Base-by-base conservation (phyloP, 1,140 invertebrate genomes). In the Diuraphis noxia region DNA sequence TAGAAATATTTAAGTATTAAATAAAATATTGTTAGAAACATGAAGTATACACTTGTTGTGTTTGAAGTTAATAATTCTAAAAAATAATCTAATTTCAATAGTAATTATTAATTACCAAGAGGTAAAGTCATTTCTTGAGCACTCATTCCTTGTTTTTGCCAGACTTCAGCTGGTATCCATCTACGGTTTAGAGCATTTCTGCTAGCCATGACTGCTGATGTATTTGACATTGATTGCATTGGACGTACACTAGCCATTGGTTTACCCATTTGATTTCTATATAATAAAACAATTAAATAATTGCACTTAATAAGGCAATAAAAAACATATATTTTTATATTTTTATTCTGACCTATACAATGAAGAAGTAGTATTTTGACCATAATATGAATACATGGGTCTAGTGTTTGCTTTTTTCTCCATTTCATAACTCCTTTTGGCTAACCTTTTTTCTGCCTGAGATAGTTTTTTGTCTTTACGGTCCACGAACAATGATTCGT, bases 401-500 rank as follows among this genome's bases (percentile, higher is more conserved):
- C 92, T 56, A 4, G 85, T 92, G 43, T 85, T 96, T 2, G 98
- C 97, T 94, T 98, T 97, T 94, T 99, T 99, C 93, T 99, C 98
- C 92, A 98, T 94, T 93, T 99, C 98, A 93, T 99, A 99, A 92
- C 98, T 97, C 93, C 98, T 95, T 93, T 98, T 97, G 0, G 99
- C 99, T 82, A 99, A 94, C 92, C 97, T 95, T 94, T 99, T 99
- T 93, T 99, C 99, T 43, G 97, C 96, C 93, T 98, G 97, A 6
- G 98, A 99, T 25, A 99, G 94, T 93, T 98, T 98, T 93, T 99
- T 97, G 93, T 99, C 98, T 93, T 99, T 99, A 52, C 98, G 95
- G 94, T 99, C 99, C 5, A 99, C 96, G 13, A 99, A 94, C 56
- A 99, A 94, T 38, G 98, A 99, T 94, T 99, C 99, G 93, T 99